Evolutionary conservation across 2,113 vertebrate species (phyloP), one percentile per base, ranked within the genome.

Genomic region (Abramis brama): DNA sequence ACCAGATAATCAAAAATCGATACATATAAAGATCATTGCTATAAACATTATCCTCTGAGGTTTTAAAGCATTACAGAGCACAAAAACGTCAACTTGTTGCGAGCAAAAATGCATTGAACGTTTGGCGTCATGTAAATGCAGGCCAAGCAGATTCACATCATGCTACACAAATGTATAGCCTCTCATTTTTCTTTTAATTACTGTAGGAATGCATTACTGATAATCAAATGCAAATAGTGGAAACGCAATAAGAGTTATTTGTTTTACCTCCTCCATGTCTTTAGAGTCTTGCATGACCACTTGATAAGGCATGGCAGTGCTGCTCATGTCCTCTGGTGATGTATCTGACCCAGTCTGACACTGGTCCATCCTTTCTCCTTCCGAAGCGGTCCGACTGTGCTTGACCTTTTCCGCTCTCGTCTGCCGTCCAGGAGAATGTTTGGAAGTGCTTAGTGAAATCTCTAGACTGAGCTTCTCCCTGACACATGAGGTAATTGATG

Each of bases 241-340:
- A 57, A 57, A 23, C 5, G 19, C 30, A 71, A 23, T 43, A 12
- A 2, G 2, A 12, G 36, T 21, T n/a, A 75, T 55, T 36, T 6
- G 25, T 30, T 82, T 75, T 25, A 85, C 84, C 80, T 70, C 73
- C 15, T 86, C 25, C 17, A 50, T 27, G 25, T 47, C 33, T 86
- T 86, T 62, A 60, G 11, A 36, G 73, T 83, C 75, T 27, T 75
- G 87, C 25, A 13, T 57, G 33, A 74, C 64, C 33, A 30, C 39
- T 17, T 33, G 5, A 50, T 80, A 27, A 13, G 15, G 43, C 1
- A 85, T 30, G 27, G 15, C 33, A 45, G 36, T 70, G 19, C 10
- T 84, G 13, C 25, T 47, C 30, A 62, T 52, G 9, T 81, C 36
- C 11, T 50, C 43, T 52, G 80, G 15, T 11, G 85, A 74, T 33